phyloP scores from a whole-genome alignment of 2,888 invertebrate species.

The Morpho helenor region DNA sequence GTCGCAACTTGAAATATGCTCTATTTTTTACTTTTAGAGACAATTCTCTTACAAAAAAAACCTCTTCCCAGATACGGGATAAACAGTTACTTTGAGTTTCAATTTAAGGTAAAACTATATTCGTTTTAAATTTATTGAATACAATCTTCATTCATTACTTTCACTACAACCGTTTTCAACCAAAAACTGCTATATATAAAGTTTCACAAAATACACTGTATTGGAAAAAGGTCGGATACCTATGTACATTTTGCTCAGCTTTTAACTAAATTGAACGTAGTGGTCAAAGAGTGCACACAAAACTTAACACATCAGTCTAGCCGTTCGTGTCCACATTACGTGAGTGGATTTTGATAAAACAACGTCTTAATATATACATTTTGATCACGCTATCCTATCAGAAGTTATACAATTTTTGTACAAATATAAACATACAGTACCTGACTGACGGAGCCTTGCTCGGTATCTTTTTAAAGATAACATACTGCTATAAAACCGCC shows the following conservation, averaged over 20 bases:
- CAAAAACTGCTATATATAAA: conserved; percentile 31
- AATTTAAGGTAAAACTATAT: too few relatives aligned
- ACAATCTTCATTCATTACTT: conserved; percentile 26
- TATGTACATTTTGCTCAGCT: conserved; percentile 39
- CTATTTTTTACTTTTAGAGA: too few relatives aligned
- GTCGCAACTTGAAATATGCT: too few relatives aligned
- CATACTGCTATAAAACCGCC: background rate
- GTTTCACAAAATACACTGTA: too few relatives aligned
- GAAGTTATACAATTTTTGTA: too few relatives aligned
- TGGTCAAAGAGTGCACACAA: conserved; percentile 51
- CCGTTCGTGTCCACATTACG: conserved; percentile 55
- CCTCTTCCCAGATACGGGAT: too few relatives aligned
- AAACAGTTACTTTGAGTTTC: too few relatives aligned
- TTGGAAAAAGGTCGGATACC: too few relatives aligned
- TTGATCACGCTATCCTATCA: too few relatives aligned
- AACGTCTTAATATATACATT: too few relatives aligned
- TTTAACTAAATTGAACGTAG: conserved; percentile 75
- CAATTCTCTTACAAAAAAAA: too few relatives aligned
- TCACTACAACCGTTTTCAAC: conserved; percentile 28
- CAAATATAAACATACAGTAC: background rate
- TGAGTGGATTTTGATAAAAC: conserved; percentile 49
- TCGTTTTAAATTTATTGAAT: conserved; percentile 23
- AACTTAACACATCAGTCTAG: conserved; percentile 63
- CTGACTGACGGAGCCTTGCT: background rate
- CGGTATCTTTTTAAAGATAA: background rate